Conservation (phyloP, 2,888 invertebrate species). For the Torymus aiolomorphi region DNA sequence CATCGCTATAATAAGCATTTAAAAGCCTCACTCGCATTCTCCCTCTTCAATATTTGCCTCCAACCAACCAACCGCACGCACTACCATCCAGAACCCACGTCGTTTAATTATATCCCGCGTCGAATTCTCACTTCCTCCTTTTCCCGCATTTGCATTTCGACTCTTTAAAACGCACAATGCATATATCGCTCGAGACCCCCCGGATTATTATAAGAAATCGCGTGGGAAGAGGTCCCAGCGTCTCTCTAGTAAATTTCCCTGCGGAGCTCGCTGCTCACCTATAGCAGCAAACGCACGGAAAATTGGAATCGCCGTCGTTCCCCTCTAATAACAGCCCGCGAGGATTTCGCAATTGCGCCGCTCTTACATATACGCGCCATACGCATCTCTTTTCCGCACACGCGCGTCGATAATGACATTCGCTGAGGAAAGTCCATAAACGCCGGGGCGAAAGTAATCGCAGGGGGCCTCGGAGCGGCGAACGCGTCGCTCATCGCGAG, state of each 20-base stretch:
- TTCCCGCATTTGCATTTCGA: constrained; percentile 3
- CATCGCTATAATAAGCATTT: too few relatives aligned
- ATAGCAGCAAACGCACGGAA: background rate
- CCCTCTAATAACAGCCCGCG: background rate
- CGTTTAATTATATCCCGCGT: too few relatives aligned
- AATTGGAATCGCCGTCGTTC: constrained; percentile 8
- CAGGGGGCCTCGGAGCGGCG: too few relatives aligned
- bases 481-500: constrained; percentile 27
- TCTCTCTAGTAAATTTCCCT: constrained; percentile 15
- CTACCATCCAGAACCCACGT: too few relatives aligned
- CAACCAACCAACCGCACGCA: too few relatives aligned
- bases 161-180: constrained; percentile 4
- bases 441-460: constrained; percentile 45
- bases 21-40: too few relatives aligned
- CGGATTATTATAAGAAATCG: constrained; percentile 30
- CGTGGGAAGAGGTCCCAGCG: constrained; percentile 15
- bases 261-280: background rate
- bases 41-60: too few relatives aligned
- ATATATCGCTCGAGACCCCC: background rate
- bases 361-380: background rate
- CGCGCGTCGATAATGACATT: constrained; percentile 28
- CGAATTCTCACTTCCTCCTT: background rate
- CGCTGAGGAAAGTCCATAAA: constrained; percentile 35
- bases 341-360: background rate
- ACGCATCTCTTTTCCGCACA: background rate